Evolutionary conservation across 1,140 invertebrate genomes (phyloP).

Genomic region (Lucilia sericata): DNA sequence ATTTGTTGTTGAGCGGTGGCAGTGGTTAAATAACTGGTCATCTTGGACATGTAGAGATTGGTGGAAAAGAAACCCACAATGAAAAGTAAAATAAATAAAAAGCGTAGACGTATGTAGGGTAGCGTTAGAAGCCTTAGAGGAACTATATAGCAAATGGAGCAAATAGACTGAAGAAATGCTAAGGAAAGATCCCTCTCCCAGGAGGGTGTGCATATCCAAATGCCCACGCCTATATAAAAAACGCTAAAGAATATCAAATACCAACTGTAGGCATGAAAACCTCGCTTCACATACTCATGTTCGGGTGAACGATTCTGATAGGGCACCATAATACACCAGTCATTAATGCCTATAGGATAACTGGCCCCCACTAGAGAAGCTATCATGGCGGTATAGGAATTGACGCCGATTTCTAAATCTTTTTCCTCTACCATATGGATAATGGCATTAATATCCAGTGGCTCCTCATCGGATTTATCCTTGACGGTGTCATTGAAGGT

Average conservation of each 20-base stretch:
- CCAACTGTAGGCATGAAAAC: conserved; percentile 54
- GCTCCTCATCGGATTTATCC: neutral
- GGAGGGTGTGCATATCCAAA: conserved; percentile 57
- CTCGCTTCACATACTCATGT: conserved; percentile 54
- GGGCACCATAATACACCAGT: conserved; percentile 63
- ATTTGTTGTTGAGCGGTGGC: conserved; percentile 49
- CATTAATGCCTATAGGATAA: conserved; percentile 63
- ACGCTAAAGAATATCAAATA: conserved; percentile 49
- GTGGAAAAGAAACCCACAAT: conserved; percentile 56
- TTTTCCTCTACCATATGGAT: conserved; percentile 33
- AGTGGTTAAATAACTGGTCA: conserved; percentile 59
- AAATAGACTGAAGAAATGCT: conserved; percentile 57
- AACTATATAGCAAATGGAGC: conserved; percentile 52
- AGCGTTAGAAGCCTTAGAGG: conserved; percentile 49
- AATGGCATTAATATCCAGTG: conserved; percentile 46
- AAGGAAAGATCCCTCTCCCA: conserved; percentile 54
- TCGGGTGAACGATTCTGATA: conserved; percentile 54
- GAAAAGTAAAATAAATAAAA: conserved; percentile 53
- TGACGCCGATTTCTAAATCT: conserved; percentile 56
- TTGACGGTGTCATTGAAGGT: conserved; percentile 51
- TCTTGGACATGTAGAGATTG: conserved; percentile 61
- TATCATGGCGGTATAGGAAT: conserved; percentile 56
- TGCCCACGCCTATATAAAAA: conserved; percentile 54
- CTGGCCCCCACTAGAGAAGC: conserved; percentile 51
- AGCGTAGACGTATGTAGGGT: conserved; percentile 54